Evolutionary conservation across 2,113 vertebrate genomes (phyloP).

Genomic region (Tretioscincus oriximinensis): DNA sequence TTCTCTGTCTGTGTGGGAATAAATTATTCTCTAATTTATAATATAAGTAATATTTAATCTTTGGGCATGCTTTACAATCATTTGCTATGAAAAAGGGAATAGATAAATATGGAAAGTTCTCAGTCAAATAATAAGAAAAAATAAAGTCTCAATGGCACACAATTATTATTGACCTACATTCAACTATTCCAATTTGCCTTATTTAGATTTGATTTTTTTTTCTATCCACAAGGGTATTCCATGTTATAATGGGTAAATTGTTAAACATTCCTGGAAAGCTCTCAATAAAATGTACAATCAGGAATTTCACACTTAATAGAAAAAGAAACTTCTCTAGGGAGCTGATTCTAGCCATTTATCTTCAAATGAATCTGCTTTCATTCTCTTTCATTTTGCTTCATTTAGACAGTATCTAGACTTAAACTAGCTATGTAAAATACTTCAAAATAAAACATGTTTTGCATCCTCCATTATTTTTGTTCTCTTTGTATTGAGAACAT

Average conservation of each 20-base stretch:
- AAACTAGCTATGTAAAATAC: background rate
- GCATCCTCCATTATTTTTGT: background rate
- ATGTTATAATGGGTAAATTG: background rate
- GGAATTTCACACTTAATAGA: background rate
- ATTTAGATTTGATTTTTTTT: background rate
- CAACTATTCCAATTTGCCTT: background rate
- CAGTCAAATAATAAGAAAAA: too few relatives aligned
- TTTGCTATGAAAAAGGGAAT: background rate
- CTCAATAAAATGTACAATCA: background rate
- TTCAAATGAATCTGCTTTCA: background rate
- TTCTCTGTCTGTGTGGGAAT: too few relatives aligned
- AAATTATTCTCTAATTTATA: too few relatives aligned
- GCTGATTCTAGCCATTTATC: background rate
- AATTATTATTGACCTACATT: conserved; percentile 17
- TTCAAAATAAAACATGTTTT: background rate
- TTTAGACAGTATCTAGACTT: background rate
- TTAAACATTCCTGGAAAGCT: background rate
- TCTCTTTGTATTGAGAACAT: background rate
- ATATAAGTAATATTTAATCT: too few relatives aligned
- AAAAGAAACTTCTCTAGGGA: background rate
- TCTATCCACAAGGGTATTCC: background rate
- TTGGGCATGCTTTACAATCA: background rate
- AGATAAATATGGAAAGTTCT: background rate
- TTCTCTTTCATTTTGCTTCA: background rate
- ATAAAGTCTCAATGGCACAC: fast-evolving